Base-by-base conservation (phyloP, 2,888 invertebrate genomes). In the Mythimna loreyi region DNA sequence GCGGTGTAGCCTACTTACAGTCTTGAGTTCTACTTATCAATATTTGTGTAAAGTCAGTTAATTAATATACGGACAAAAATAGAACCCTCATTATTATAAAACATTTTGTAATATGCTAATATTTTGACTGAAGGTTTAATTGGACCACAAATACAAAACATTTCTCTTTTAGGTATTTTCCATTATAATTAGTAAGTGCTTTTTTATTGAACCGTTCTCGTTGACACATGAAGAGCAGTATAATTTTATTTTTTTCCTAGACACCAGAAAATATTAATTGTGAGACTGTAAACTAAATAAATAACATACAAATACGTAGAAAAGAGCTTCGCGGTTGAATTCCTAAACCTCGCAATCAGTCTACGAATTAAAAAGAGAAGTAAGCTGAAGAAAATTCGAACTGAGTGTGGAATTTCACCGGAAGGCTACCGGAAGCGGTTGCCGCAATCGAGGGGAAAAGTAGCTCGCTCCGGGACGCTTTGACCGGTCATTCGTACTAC, bases 391-490 rank as follows among this genome's bases (percentile, higher is more conserved):
- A 85, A 87, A 90, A 89, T 87, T 86, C 85, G 79, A 86, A 89
- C 82, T 81, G 85, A 88, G 87, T 86, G 87, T 86, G 82, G 87
- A 88, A 89, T 88, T 89, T 87, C 77, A 81, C 85, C 87, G 89
- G 89, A 87, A 88, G 86, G 87, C 86, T 79, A 78, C 85, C 90
- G 93, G 92, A 92, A 92, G 86, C 86, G 87, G 84, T 86, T 81
- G 85, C 89, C 89, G 91, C 92, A 91, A 91, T 92, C 88, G 91
- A 91, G 89, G 89, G 89, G 90, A 92, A 92, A 93, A 93, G 92
- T 92, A 89, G 87, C 88, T 86, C 83, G 85, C 85, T 81, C 81
- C 81, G 85, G 85, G 85, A 85, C 85, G 89, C 92, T 94, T 93
- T 93, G 93, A 92, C 92, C 89, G 88, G 87, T 87, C 91, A 90